These are phyloP conservation scores for Epizoanthus ramosus DNA, from an alignment of 92 coral and sea anemone species.

Conservation along the genomic window DNA sequence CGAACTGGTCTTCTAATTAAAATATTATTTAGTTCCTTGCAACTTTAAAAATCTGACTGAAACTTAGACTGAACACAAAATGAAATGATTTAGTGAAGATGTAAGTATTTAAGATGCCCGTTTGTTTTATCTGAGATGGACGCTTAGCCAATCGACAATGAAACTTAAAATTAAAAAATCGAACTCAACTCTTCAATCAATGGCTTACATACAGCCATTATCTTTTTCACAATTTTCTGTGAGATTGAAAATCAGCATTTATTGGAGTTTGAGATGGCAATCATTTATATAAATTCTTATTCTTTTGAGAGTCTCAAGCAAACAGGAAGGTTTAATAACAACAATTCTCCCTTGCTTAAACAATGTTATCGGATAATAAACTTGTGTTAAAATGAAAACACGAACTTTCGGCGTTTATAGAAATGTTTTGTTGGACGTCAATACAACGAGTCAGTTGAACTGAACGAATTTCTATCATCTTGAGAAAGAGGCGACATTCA, in stretches of 20 bases:
- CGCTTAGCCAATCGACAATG: conserved; percentile 44
- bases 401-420: conserved; percentile 17
- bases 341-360: conserved; percentile 30
- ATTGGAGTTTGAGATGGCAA: conserved; percentile 32
- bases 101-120: conserved; percentile 5
- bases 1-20: conserved; percentile 1
- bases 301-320: conserved; percentile 34
- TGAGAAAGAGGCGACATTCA: too few species aligned
- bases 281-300: conserved; percentile 27
- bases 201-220: conserved; percentile 22
- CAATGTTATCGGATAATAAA: conserved; percentile 28
- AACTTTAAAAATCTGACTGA: not conserved
- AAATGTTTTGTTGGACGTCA: conserved; percentile 9
- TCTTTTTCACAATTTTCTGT: conserved; percentile 30
- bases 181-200: conserved; percentile 17
- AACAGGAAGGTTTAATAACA: conserved; percentile 35
- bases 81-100: not conserved
- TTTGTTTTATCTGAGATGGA: conserved; percentile 19
- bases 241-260: conserved; percentile 37
- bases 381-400: conserved; percentile 33
- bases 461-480: too few species aligned
- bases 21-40: not conserved
- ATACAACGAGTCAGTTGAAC: not conserved
- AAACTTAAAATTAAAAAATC: conserved; percentile 40
- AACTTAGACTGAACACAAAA: not conserved